Evolutionary conservation across 2,888 invertebrate species (phyloP).

Genomic region (Gibbula magus): DNA sequence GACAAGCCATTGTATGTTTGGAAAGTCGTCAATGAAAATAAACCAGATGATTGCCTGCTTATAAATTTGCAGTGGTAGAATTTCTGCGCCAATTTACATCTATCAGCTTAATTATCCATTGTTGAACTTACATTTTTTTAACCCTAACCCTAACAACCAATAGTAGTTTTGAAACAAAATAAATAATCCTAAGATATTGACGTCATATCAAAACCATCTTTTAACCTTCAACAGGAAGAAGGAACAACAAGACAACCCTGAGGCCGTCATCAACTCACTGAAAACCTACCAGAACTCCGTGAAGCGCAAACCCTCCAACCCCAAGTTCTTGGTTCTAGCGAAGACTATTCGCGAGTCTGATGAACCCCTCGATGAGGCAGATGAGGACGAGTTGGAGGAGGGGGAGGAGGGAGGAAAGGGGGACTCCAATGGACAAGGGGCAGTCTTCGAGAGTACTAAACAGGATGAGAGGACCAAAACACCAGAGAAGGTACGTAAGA

Average conservation of each 20-base stretch:
- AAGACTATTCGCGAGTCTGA: conserved; percentile 57
- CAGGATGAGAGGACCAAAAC: neutral
- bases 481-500: neutral
- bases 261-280: conserved; percentile 91
- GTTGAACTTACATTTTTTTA: too few relatives aligned
- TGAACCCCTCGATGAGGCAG: conserved; percentile 47
- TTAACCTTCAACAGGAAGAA: conserved; percentile 74
- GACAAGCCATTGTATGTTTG: too few relatives aligned
- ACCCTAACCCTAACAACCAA: too few relatives aligned
- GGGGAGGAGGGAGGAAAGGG: conserved; percentile 17
- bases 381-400: conserved; percentile 25
- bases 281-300: conserved; percentile 84
- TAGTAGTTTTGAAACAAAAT: too few relatives aligned
- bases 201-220: too few relatives aligned
- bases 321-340: conserved; percentile 48
- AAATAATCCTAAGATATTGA: too few relatives aligned
- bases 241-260: conserved; percentile 92
- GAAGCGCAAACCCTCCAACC: conserved; percentile 52
- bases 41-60: too few relatives aligned
- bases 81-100: too few relatives aligned
- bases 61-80: too few relatives aligned
- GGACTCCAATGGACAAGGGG: conserved; percentile 23
- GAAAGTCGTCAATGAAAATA: too few relatives aligned
- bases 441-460: conserved; percentile 9
- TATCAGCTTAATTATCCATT: too few relatives aligned